phyloP scores from a whole-genome alignment of 2,797 vertebrate species.

The Rhadinocentrus ornatus region DNA sequence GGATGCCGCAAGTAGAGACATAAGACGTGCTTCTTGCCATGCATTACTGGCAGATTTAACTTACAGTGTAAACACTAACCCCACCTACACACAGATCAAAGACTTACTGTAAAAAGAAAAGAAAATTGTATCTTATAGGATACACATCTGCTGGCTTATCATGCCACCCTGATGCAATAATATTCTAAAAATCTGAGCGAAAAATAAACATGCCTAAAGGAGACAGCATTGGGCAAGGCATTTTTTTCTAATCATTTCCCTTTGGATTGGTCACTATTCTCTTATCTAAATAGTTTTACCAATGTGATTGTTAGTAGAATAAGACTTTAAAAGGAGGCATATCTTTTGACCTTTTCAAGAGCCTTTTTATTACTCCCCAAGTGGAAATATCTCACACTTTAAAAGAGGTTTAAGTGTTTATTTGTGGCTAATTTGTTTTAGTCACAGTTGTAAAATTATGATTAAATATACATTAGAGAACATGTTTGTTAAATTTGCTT shows the following conservation, averaged over 20 bases:
- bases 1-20: conserved; percentile 49
- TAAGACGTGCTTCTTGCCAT: conserved; percentile 32
- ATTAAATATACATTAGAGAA: conserved; percentile 15
- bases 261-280: not conserved
- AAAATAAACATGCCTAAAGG: conserved; percentile 23
- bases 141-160: conserved; percentile 17
- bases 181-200: conserved; percentile 1
- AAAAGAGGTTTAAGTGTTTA: conserved; percentile 19
- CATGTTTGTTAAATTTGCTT: conserved; percentile 8
- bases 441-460: not conserved
- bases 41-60: conserved; percentile 38
- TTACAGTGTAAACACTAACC: conserved; percentile 43
- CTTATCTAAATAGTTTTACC: not conserved
- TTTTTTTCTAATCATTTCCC: not conserved
- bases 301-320: conserved; percentile 1
- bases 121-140: conserved; percentile 2
- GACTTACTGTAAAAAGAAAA: conserved; percentile 22
- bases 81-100: conserved; percentile 42
- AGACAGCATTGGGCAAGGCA: conserved; percentile 4
- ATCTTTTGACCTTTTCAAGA: conserved; percentile 53
- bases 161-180: conserved; percentile 16
- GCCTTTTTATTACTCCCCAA: conserved; percentile 23
- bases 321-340: conserved; percentile 6
- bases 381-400: conserved; percentile 4
- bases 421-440: conserved; percentile 18